phyloP scores from a whole-genome alignment of 2,797 vertebrate species.

The Rhynchonycteris naso region DNA sequence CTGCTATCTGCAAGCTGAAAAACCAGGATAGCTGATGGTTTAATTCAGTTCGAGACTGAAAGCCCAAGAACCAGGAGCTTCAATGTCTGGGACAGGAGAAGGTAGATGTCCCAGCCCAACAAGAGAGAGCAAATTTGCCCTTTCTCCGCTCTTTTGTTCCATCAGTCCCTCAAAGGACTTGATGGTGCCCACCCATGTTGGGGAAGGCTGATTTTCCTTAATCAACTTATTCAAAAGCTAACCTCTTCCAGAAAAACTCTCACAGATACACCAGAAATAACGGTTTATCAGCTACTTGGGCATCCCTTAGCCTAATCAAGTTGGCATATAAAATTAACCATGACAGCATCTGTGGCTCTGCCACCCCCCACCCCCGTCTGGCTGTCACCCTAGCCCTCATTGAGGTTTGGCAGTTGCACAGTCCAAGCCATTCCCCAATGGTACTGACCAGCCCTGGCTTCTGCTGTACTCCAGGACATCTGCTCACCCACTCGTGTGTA shows the following conservation, averaged over 20 bases:
- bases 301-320: neutral
- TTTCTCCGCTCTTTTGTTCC: neutral
- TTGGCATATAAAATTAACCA: neutral
- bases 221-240: neutral
- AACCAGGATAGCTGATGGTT: neutral
- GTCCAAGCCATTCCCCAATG: neutral
- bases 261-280: neutral
- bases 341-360: neutral
- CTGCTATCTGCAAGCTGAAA: neutral
- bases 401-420: neutral
- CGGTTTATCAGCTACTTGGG: neutral
- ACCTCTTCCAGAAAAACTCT: neutral
- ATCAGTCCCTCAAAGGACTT: neutral
- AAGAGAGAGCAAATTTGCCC: neutral
- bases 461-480: neutral
- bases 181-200: neutral
- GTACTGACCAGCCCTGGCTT: neutral
- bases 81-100: neutral
- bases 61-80: neutral
- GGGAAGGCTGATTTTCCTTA: neutral
- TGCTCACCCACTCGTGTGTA: neutral
- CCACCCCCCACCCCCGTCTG: neutral
- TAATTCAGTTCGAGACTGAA: neutral
- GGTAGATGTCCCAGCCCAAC: neutral
- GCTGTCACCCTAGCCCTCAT: neutral